A percentile compares a stretch with the other conserved stretches of the same genome.
These are phyloP conservation scores for Trachymyrmex cornetzi DNA, from an alignment of 1,140 invertebrate species.

Conservation along the genomic window DNA sequence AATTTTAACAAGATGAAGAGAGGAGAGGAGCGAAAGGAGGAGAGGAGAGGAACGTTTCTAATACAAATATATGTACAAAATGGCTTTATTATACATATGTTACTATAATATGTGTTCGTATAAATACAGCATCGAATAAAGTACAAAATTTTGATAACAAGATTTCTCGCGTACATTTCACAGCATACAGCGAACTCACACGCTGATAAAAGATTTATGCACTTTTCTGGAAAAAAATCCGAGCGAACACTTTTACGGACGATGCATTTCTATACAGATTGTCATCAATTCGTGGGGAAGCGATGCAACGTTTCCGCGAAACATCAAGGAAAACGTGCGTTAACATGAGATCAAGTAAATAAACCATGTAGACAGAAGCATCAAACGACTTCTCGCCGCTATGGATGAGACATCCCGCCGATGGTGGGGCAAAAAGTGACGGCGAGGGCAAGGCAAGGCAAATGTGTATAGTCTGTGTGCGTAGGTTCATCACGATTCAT, in stretches of 20 bases:
- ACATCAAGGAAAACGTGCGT: conserved; percentile 36
- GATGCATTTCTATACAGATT: background rate
- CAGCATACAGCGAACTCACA: background rate
- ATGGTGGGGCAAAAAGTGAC: conserved; percentile 41
- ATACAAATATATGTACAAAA: too few relatives aligned
- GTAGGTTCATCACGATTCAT: conserved; percentile 61
- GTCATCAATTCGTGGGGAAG: conserved; percentile 29
- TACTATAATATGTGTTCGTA: background rate
- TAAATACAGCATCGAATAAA: conserved; percentile 1
- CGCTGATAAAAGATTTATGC: background rate
- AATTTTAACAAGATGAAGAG: too few relatives aligned
- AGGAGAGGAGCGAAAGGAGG: too few relatives aligned
- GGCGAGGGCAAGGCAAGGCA: conserved; percentile 60
- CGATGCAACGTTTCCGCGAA: conserved; percentile 68
- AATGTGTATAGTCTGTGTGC: conserved; percentile 48
- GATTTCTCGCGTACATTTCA: background rate
- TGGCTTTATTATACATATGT: background rate
- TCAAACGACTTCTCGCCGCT: conserved; percentile 46
- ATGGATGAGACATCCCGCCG: conserved; percentile 58
- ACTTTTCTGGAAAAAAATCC: background rate
- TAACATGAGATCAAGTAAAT: conserved; percentile 69
- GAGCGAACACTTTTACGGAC: background rate
- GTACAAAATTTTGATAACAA: background rate
- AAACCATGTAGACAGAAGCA: conserved; percentile 67
- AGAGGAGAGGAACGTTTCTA: too few relatives aligned